These are phyloP conservation scores for Acanthiza pusilla DNA, from an alignment of 2,797 vertebrate genomes.

Conservation along the genomic window DNA sequence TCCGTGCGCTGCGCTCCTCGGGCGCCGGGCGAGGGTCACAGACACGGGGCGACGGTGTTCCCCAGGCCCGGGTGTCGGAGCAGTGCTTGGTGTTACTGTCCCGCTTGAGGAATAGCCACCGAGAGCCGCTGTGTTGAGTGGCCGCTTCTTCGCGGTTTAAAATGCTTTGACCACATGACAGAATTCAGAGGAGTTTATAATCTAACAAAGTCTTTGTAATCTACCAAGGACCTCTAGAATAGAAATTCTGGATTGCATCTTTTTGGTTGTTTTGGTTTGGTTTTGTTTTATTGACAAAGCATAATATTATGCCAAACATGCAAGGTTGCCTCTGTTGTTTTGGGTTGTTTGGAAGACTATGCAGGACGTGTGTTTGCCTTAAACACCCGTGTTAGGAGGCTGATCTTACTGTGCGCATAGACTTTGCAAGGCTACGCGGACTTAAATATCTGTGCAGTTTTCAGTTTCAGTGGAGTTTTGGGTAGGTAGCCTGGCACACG, in stretches of 20 bases:
- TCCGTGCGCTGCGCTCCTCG: not conserved
- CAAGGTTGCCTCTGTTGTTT: not conserved
- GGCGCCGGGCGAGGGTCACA: not conserved
- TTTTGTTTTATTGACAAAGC: fast-evolving
- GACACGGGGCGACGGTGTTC: not conserved
- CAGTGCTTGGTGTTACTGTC: fast-evolving
- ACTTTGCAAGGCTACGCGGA: not conserved
- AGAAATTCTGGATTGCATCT: not conserved
- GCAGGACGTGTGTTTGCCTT: not conserved
- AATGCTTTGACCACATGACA: fast-evolving
- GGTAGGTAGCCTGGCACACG: not conserved
- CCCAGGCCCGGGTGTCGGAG: fast-evolving
- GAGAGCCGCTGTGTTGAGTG: not conserved
- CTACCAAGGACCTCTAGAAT: fast-evolving
- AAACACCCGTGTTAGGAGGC: not conserved
- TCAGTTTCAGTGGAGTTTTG: not conserved
- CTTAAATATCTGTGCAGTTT: not conserved
- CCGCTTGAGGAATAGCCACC: fast-evolving
- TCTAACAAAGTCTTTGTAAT: not conserved
- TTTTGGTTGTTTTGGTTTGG: not conserved
- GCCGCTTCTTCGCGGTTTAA: fast-evolving
- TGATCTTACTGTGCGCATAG: not conserved
- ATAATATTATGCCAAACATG: not conserved
- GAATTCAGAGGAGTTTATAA: not conserved
- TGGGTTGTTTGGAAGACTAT: not conserved